Percentiles rank a stretch among this genome's conserved stretches.
Conservation (phyloP, 2,888 invertebrate genomes). For the Arrhopalites spinosus region DNA sequence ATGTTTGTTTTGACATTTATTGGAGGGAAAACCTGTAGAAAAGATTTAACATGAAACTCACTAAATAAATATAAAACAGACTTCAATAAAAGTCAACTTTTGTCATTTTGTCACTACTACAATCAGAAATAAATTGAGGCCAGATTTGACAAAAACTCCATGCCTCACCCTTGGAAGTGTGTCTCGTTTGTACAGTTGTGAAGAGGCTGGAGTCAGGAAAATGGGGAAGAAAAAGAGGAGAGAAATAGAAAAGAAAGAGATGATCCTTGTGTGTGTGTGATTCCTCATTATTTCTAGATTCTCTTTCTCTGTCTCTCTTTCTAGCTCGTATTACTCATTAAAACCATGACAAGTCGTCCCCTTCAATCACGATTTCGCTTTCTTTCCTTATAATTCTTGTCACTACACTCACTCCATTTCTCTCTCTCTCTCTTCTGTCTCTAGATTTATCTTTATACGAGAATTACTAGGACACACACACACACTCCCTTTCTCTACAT, state of each 20-base stretch:
- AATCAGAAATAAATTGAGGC: too few species aligned
- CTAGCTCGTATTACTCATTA: constrained; percentile 40
- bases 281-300: constrained; percentile 37
- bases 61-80: too few species aligned
- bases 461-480: too few species aligned
- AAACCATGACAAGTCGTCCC: constrained; percentile 18
- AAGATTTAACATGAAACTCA: too few species aligned
- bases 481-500: too few species aligned
- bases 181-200: too few species aligned
- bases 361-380: constrained; percentile 10
- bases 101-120: too few species aligned
- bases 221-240: constrained; percentile 6
- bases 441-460: too few species aligned
- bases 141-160: too few species aligned
- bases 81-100: too few species aligned
- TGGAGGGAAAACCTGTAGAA: too few species aligned
- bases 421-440: background rate
- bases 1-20: background rate
- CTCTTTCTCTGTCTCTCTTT: constrained; percentile 1
- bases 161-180: too few species aligned
- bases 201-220: background rate
- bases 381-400: constrained; percentile 13
- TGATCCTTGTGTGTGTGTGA: constrained; percentile 24
- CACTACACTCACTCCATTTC: background rate
- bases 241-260: background rate